Evolutionary conservation across 2,797 vertebrate species (phyloP), one percentile per base, ranked within the genome.

Genomic region (Bovichtus variegatus): DNA sequence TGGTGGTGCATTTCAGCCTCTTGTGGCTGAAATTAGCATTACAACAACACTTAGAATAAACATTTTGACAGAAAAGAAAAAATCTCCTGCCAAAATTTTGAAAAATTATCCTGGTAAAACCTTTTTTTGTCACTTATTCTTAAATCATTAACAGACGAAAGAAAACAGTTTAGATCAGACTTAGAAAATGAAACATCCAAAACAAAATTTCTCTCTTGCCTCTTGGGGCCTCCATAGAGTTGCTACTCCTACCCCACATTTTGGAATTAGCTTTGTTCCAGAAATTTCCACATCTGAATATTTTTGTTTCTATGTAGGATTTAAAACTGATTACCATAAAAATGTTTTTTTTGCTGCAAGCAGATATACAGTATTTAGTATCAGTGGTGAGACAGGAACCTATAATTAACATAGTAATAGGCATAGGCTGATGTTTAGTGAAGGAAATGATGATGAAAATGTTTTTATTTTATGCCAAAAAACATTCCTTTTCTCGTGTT

Each of bases 301-400:
- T 21, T 61, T 66, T 6, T 31, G 16, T 46, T 46, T 21, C 29
- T 40, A 13, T 44, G 2, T 23, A 16, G 23, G 9, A 53, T 54
- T 47, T 49, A 13, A 23, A 53, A 49, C 6, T 41, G 51, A 60
- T 62, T 34, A 55, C n/a, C 38, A 34, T 6, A 38, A 63, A 76
- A 18, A n/a, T 15, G 3, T 36, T 11, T 76, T 36, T 11, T 76
- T 57, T 9, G n/a, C 1, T 21, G 16, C 36, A 18, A 3, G 0
- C 25, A 49, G 12, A 25, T 31, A 41, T 29, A 38, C 19, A 34
- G 25, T 13, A 0, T 47, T 29, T 43, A 16, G 36, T 6, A 53
- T 41, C 10, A 59, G 34, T 34, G 10, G 29, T 51, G 18, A 54
- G 44, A 29, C 10, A 36, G 34, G 34, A 73, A 41, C 38, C 8